A percentile compares a stretch with the other conserved stretches of the same genome.
phyloP scores from a whole-genome alignment of 2,797 vertebrate species.

The Malacoraja senta region DNA sequence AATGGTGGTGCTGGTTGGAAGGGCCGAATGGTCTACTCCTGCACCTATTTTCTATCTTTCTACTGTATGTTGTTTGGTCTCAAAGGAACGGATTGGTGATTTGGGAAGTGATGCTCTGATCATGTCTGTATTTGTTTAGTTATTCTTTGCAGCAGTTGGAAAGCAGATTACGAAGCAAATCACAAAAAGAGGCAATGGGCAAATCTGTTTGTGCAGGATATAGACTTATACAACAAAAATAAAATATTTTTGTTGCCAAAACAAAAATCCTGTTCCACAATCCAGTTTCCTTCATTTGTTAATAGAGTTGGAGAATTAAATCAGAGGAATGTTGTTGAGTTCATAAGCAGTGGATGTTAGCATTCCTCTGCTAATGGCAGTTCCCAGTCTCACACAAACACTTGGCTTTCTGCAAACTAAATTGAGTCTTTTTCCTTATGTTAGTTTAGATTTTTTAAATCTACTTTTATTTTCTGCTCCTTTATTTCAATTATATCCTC shows the following conservation, averaged over 20 bases:
- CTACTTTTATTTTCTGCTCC: background rate
- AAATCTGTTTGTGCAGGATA: slow-evolving; percentile 50
- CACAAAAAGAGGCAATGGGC: slow-evolving; percentile 51
- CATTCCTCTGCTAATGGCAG: slow-evolving; percentile 31
- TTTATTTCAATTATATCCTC: background rate
- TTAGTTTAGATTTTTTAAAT: background rate
- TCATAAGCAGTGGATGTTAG: slow-evolving; percentile 30
- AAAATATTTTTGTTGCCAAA: slow-evolving; percentile 58
- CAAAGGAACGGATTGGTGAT: slow-evolving; percentile 10
- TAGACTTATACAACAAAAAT: slow-evolving; percentile 54
- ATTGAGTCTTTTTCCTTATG: background rate
- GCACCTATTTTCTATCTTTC: no score
- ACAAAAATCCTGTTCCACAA: slow-evolving; percentile 53
- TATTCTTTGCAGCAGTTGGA: slow-evolving; percentile 54
- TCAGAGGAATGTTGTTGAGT: slow-evolving; percentile 27
- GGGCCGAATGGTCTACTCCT: no score
- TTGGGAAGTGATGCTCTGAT: background rate
- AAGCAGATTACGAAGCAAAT: slow-evolving; percentile 59
- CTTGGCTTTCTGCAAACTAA: background rate
- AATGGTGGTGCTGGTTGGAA: no score
- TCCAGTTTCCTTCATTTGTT: slow-evolving; percentile 52
- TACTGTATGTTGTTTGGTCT: no score
- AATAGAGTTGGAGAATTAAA: slow-evolving; percentile 52
- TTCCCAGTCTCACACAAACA: background rate
- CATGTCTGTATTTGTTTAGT: background rate